Evolutionary conservation across 2,113 vertebrate genomes (phyloP), one percentile per base, ranked within the genome.

Genomic region (Hylia prasina): DNA sequence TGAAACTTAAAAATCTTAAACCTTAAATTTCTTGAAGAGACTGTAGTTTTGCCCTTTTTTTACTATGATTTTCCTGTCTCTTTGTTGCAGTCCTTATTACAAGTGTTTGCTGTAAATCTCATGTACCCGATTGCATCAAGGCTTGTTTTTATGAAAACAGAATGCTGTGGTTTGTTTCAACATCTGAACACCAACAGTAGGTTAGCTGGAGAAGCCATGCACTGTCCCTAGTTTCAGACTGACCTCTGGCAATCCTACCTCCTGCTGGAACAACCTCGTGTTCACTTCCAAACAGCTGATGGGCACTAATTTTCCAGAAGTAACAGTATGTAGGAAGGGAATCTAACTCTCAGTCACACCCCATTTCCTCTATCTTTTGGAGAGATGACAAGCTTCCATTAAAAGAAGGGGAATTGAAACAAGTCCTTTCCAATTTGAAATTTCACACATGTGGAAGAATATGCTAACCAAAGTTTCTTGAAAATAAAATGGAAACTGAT

Each of bases 401-500:
- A 81, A 73, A 39, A 88, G 82, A 84, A 79, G 45, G 56, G 73
- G 72, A 89, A 94, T 1, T 81, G 76, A 89, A 96, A 73, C 27
- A 75, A 70, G 51, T 90, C 76, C 35, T 68, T 89, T 93, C 88
- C 83, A 70, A 70, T 81, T 51, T 40, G 60, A 84, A 87, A 35
- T 84, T 94, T 93, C 64, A 83, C 89, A 89, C 90, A 35, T 86
- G 37, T 37, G 40, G n/a, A 73, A 42, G 35, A 86, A 78, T 90
- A 90, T 21, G 80, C 79, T 89, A 87, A 90, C 47, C 21, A 54
- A 81, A 75, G 42, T 94, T 86, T 92, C 51, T 72, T 75, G 72
- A 70, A 95, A 93, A 89, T 95, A 95, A 92, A 90, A 71, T 75
- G 89, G 89, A 60, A 95, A 93, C 72, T 58, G 91, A 95, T 81